These are phyloP conservation scores for Apamea crenata DNA, from an alignment of 2,888 invertebrate species.

Conservation along the genomic window DNA sequence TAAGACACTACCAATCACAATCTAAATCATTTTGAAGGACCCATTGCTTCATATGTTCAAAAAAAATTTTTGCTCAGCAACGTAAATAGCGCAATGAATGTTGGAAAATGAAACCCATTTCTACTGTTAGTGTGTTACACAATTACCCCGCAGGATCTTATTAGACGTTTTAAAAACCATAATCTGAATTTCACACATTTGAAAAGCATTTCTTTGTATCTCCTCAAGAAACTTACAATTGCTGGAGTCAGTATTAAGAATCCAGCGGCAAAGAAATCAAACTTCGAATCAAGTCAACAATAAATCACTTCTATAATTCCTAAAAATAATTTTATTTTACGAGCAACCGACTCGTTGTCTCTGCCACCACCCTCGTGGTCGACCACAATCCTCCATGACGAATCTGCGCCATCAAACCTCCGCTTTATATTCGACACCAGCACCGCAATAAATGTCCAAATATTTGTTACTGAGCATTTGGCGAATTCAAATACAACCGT, in stretches of 20 bases:
- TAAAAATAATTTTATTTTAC: constrained; percentile 45
- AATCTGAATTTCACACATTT: neutral
- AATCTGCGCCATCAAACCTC: constrained; percentile 81
- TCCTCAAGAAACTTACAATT: neutral
- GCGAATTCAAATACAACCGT: constrained; percentile 89
- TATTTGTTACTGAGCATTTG: constrained; percentile 88
- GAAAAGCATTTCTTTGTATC: neutral
- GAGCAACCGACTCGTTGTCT: constrained; percentile 25
- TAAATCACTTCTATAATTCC: constrained; percentile 27
- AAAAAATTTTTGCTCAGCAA: too few relatives aligned
- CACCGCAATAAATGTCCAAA: constrained; percentile 88
- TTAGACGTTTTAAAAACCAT: neutral
- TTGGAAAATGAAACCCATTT: neutral
- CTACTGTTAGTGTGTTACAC: neutral
- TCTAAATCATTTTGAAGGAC: too few relatives aligned
- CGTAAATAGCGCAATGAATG: too few relatives aligned
- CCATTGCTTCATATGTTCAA: too few relatives aligned
- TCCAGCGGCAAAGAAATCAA: neutral
- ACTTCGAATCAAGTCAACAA: constrained; percentile 9
- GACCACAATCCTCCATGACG: constrained; percentile 79
- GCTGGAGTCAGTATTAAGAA: neutral
- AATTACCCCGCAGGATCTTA: neutral
- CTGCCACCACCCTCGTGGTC: constrained; percentile 64
- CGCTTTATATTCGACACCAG: constrained; percentile 88
- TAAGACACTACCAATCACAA: too few relatives aligned